These are phyloP conservation scores for Perca schrenkii DNA, from an alignment of 2,113 vertebrate species.

Conservation along the genomic window DNA sequence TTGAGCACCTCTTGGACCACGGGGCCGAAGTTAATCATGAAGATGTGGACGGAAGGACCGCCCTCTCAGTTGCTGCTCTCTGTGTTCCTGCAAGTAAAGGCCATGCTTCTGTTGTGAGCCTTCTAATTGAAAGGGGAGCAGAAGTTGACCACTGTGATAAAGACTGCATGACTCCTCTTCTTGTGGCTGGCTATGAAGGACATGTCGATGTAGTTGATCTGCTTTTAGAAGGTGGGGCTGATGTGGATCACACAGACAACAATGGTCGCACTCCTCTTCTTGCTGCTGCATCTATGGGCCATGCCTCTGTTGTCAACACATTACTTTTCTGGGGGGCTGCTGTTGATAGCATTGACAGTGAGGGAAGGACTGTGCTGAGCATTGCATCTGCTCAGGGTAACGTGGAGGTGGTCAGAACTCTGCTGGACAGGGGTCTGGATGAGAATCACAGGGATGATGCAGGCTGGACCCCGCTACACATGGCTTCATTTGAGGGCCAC, in stretches of 20 bases:
- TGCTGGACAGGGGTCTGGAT: conserved; percentile 97
- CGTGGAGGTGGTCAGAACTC: conserved; percentile 96
- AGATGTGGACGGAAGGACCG: conserved; percentile 95
- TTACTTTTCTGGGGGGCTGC: conserved; percentile 98
- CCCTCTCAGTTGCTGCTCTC: conserved; percentile 95
- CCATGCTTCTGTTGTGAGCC: conserved; percentile 94
- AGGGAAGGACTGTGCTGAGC: conserved; percentile 97
- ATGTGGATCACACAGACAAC: conserved; percentile 97
- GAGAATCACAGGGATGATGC: conserved; percentile 98
- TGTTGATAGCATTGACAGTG: conserved; percentile 96
- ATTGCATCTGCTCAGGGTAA: conserved; percentile 98
- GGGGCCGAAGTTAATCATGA: conserved; percentile 96
- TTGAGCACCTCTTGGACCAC: conserved; percentile 95
- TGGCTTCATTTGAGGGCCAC: conserved; percentile 98
- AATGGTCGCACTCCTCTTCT: conserved; percentile 96
- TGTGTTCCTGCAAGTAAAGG: conserved; percentile 97
- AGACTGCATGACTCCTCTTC: conserved; percentile 97
- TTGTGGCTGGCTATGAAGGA: conserved; percentile 97
- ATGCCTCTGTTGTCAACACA: conserved; percentile 95
- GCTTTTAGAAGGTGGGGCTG: conserved; percentile 95
- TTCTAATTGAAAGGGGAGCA: conserved; percentile 94
- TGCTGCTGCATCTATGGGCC: conserved; percentile 98
- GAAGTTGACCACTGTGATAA: conserved; percentile 98
- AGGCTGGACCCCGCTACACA: conserved; percentile 98
- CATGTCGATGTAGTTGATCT: conserved; percentile 97